Base-by-base conservation (phyloP, 2,797 vertebrate genomes). In the Coreius guichenoti region DNA sequence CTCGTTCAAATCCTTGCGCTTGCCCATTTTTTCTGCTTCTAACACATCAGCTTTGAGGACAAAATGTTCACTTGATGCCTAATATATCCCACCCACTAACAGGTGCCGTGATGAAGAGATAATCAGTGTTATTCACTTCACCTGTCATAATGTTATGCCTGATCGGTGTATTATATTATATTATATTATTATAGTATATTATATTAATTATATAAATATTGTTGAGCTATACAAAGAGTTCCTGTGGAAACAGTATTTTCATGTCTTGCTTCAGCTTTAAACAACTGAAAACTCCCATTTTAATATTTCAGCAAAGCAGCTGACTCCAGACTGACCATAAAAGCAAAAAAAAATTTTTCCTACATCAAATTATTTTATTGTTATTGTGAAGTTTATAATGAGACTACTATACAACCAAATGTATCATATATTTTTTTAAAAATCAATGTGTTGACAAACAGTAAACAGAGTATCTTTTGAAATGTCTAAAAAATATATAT, bases 271-370 rank as follows among this genome's bases (percentile, higher is more conserved):
- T 73, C 19, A 67, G 56, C 19, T 54, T 56, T 36, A 47, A 75
- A 39, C 54, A 51, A 74, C 56, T 76, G 61, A 86, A 83, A 67
- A 19, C 47, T 70, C 77, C 67, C 82, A 84, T 74, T 82, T 85
- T 49, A 81, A 54, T 68, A 68, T 85, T 58, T 74, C 9, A 81
- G 51, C 2, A 36, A 45, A 36, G 31, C 56, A 76, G 17, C 33
- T 68, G 33, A 72, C 54, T 74, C 3, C n/a, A 51, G 29, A 1
- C 45, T 61, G 16, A 61, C 23, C 16, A 70, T 69, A 23, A 69
- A 70, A 77, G 29, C 33, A 36, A 13, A 49, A 33, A n/a, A n/a
- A n/a, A n/a, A n/a, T n/a, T 31, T 69, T 36, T 69, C 19, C 63
- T 61, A 45, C 26, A 77, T 82, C 33, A 77, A 77, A 78, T 17